A percentile compares a stretch with the other conserved stretches of the same genome.
These are phyloP conservation scores for Dysmachus trigonus DNA, from an alignment of 2,888 invertebrate species.

Conservation along the genomic window DNA sequence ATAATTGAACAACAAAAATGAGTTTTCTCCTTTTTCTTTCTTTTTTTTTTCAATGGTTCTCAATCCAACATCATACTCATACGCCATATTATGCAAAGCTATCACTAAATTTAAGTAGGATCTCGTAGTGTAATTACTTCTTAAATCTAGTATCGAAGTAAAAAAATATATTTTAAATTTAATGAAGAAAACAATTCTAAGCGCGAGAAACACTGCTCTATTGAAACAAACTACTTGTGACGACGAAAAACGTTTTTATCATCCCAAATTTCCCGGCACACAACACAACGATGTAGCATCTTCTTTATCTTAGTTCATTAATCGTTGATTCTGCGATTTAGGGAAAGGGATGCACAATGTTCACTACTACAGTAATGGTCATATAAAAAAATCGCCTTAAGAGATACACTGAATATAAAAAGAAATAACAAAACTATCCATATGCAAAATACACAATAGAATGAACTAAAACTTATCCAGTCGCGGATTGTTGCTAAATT, in stretches of 20 bases:
- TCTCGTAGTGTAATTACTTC: slow-evolving; percentile 22
- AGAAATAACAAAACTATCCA: not conserved
- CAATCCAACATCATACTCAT: not conserved
- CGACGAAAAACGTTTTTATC: slow-evolving; percentile 4
- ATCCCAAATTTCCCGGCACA: not conserved
- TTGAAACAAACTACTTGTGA: slow-evolving; percentile 15
- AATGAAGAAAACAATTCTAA: slow-evolving; percentile 25
- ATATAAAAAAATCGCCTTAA: not conserved
- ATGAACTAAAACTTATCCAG: not conserved
- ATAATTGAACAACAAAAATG: slow-evolving; percentile 19
- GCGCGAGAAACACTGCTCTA: slow-evolving; percentile 14
- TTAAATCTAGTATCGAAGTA: not conserved
- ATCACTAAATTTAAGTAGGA: slow-evolving; percentile 36
- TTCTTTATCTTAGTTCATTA: not conserved
- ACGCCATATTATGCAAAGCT: not conserved
- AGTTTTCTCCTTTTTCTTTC: slow-evolving; percentile 12
- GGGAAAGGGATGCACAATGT: not conserved
- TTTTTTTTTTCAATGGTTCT: not conserved
- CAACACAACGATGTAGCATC: no score
- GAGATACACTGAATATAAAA: not conserved
- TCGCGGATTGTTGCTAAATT: not conserved
- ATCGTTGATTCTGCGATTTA: not conserved
- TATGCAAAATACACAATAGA: not conserved
- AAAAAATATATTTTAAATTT: slow-evolving; percentile 35
- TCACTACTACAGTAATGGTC: not conserved